Evolutionary conservation across 1,140 invertebrate species (phyloP), one percentile per base, ranked within the genome.

Genomic region (Zaprionus davidi): DNA sequence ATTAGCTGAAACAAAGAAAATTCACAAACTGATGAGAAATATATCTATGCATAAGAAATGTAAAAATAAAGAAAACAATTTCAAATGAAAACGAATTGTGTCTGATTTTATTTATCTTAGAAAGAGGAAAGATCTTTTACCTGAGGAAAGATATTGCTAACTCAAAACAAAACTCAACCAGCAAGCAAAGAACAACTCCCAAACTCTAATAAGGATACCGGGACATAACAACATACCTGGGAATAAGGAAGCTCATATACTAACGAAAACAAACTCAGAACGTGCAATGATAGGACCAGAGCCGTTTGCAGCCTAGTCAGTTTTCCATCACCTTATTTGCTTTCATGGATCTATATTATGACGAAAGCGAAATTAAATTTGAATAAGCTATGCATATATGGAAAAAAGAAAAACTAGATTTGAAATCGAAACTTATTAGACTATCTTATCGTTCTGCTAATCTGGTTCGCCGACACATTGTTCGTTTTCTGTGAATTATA

Each of bases 1-100:
- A 90, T 72, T 88, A 88, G 84, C 85, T 88, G 71, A 73, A 76
- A 76, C 58, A 55, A 76, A 75, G 71, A 26, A 70, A 80, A 78
- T 67, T 76, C 78, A 73, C 60, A 74, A 77, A 69, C 65, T 78
- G 78, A 83, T 46, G 70, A 73, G 63, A 78, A 80, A 49, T 74
- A 68, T 79, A 78, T 79, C 66, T 80, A 76, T 46, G 68, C 70
- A 71, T 71, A 81, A 70, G 73, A 65, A 76, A 65, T 76, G 78
- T 81, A 68, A 81, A 88, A 83, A 88, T 87, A 87, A 87, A 87
- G 68, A 90, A 68, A 81, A 81, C 51, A 66, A 75, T 74, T 71
- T 73, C 62, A 78, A 81, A 67, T 22, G 31, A 11, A 71, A 11
- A 5, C 55, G 11, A 38, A 13, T 0, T 2, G 6, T 66, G 28